A percentile compares a stretch with the other conserved stretches of the same genome.
phyloP scores from a whole-genome alignment of 2,113 vertebrate genomes.

The Neogobius melanostomus region DNA sequence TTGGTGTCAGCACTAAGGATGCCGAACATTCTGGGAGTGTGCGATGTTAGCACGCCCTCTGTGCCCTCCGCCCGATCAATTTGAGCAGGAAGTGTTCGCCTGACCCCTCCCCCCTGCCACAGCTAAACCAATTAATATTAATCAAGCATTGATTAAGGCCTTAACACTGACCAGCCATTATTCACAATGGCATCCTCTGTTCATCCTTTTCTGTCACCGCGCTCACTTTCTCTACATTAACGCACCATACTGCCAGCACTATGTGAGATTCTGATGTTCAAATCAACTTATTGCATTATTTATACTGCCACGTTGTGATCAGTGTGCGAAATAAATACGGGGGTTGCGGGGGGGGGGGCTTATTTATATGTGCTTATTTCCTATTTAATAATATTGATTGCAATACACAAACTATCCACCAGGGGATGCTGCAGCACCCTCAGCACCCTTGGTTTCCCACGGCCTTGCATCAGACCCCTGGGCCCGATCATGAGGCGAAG shows the following conservation, averaged over 20 bases:
- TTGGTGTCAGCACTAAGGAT: constrained; percentile 58
- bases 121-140: constrained; percentile 77
- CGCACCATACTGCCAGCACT: neutral
- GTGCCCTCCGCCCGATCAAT: constrained; percentile 71
- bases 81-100: constrained; percentile 68
- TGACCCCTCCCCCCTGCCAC: constrained; percentile 65
- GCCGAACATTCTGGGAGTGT: constrained; percentile 40
- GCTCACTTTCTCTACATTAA: constrained; percentile 10
- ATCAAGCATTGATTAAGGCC: constrained; percentile 80
- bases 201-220: constrained; percentile 35
- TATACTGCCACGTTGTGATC: neutral
- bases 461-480: no score
- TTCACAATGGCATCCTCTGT: constrained; percentile 55
- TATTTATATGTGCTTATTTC: no score
- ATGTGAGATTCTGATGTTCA: no score
- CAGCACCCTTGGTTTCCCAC: no score
- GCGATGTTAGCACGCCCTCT: constrained; percentile 64
- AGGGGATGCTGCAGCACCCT: no score
- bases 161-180: constrained; percentile 70
- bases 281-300: neutral
- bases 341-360: no score
- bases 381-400: no score
- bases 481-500: no score
- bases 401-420: no score
- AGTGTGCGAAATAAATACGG: no score